Percentiles rank a stretch among this genome's conserved stretches.
Evolutionary conservation across 2,888 invertebrate genomes (phyloP).

Genomic region (Embidobia sp.): DNA sequence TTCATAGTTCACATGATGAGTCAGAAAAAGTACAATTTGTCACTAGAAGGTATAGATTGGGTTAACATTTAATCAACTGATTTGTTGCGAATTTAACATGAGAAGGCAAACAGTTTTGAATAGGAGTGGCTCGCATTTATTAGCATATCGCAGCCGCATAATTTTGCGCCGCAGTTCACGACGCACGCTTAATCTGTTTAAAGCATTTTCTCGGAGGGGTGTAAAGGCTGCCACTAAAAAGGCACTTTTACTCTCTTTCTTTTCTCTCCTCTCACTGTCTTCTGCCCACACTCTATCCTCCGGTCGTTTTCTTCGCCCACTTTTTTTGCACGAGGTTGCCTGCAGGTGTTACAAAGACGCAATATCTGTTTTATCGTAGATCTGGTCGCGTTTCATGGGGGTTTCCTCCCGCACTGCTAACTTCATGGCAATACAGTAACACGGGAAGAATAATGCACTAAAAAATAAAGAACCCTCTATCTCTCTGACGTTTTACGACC

Average conservation of each 20-base stretch:
- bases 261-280: conserved; percentile 42
- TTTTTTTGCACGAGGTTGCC: conserved; percentile 49
- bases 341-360: conserved; percentile 64
- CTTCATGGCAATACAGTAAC: conserved; percentile 14
- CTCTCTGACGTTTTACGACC: conserved; percentile 2
- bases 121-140: conserved; percentile 24
- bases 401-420: background rate
- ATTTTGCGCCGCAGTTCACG: conserved; percentile 39
- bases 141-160: conserved; percentile 34
- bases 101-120: conserved; percentile 19
- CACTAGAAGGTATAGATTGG: too few relatives aligned
- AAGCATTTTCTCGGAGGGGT: conserved; percentile 40
- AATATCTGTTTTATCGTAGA: conserved; percentile 67
- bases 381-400: conserved; percentile 58
- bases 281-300: conserved; percentile 27
- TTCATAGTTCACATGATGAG: too few relatives aligned
- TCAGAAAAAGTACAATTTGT: too few relatives aligned
- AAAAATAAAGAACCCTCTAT: conserved; percentile 42
- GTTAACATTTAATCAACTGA: conserved; percentile 25
- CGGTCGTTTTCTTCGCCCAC: conserved; percentile 36
- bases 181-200: conserved; percentile 50
- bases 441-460: conserved; percentile 67
- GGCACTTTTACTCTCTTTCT: conserved; percentile 62
- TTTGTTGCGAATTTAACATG: conserved; percentile 8
- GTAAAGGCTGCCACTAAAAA: conserved; percentile 64